phyloP scores from a whole-genome alignment of 1,140 invertebrate species.

The Harlomillsia oculata region DNA sequence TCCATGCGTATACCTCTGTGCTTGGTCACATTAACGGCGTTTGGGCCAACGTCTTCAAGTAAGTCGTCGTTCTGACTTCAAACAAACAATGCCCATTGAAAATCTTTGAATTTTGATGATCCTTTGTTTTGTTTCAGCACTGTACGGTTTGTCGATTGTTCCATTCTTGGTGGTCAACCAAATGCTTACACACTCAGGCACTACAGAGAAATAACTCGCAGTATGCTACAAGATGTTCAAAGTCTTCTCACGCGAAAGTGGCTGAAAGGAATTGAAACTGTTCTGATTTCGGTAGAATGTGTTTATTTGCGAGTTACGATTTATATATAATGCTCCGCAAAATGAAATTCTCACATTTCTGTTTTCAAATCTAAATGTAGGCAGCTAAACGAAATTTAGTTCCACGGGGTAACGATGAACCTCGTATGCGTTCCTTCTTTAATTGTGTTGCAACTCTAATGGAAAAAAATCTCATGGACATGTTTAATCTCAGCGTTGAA shows the following conservation, averaged over 20 bases:
- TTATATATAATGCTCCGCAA: neutral
- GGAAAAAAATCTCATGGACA: constrained; percentile 69
- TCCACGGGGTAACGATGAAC: constrained; percentile 55
- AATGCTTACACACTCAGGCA: constrained; percentile 47
- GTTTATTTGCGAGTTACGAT: too few species aligned
- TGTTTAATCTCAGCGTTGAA: constrained; percentile 67
- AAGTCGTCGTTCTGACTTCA: constrained; percentile 23
- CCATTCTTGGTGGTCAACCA: constrained; percentile 42
- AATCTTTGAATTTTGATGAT: neutral
- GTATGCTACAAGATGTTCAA: constrained; percentile 46
- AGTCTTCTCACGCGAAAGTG: constrained; percentile 48
- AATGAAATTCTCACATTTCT: neutral
- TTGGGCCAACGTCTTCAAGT: constrained; percentile 71
- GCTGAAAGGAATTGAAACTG: constrained; percentile 51
- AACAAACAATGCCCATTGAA: neutral
- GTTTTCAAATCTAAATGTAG: constrained; percentile 40
- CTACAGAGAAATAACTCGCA: constrained; percentile 47
- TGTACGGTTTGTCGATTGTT: constrained; percentile 48
- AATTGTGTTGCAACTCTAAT: constrained; percentile 74
- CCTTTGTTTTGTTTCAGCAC: constrained; percentile 40
- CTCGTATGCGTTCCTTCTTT: constrained; percentile 63
- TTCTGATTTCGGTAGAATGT: constrained; percentile 44
- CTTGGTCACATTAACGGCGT: constrained; percentile 67
- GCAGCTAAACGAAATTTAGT: constrained; percentile 65
- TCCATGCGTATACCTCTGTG: constrained; percentile 72